phyloP scores from a whole-genome alignment of 2,113 vertebrate species.

The Sclerurus mexicanus region DNA sequence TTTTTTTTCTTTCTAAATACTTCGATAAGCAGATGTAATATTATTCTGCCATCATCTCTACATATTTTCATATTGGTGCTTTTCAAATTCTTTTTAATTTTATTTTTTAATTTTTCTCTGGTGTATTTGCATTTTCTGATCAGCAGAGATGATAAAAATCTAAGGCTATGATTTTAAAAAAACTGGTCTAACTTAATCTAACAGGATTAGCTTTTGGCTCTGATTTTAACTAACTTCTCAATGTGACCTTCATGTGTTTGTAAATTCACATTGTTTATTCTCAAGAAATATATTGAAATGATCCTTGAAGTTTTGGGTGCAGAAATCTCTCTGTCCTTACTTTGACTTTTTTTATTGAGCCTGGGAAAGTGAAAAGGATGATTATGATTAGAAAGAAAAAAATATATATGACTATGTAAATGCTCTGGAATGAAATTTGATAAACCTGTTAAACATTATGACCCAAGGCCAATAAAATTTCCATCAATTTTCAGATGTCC shows the following conservation, averaged over 20 bases:
- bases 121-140: neutral
- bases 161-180: neutral
- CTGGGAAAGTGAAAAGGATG: neutral
- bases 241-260: conserved; percentile 1
- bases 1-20: neutral
- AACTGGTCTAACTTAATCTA: neutral
- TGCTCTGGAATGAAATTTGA: conserved; percentile 54
- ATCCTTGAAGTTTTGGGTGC: neutral
- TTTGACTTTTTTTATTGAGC: neutral
- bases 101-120: neutral
- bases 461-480: conserved; percentile 50
- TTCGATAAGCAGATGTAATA: neutral
- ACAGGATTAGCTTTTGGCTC: neutral
- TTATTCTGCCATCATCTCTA: neutral
- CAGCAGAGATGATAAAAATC: neutral
- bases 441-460: conserved; percentile 59
- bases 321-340: neutral
- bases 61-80: neutral
- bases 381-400: conserved; percentile 10
- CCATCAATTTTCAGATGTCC: conserved; percentile 56
- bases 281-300: neutral
- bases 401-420: conserved; percentile 9
- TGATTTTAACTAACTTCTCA: conserved; percentile 22
- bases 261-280: neutral
- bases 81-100: neutral